phyloP scores from a whole-genome alignment of 2,888 invertebrate species.

The Leucophenga montana region DNA sequence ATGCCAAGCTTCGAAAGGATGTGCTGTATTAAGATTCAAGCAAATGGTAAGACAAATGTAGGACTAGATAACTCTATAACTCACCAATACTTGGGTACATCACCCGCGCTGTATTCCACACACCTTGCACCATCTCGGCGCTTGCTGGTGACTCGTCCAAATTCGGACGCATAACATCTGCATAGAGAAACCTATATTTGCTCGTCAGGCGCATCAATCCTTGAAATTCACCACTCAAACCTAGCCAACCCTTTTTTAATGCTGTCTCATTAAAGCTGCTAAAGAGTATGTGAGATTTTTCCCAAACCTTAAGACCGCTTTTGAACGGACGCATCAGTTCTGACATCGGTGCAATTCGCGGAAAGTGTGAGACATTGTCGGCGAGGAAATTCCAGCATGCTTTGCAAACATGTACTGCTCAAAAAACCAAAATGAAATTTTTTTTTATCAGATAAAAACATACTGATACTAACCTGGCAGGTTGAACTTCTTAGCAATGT shows the following conservation, averaged over 20 bases:
- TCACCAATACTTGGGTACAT: conserved; percentile 47
- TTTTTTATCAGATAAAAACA: neutral
- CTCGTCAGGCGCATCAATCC: conserved; percentile 39
- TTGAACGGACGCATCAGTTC: conserved; percentile 58
- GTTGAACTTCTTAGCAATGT: conserved; percentile 39
- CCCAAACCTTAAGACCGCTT: conserved; percentile 50
- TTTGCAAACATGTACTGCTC: conserved; percentile 49
- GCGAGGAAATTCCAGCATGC: conserved; percentile 57
- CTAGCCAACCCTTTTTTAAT: conserved; percentile 48
- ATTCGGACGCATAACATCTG: conserved; percentile 42
- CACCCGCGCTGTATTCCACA: conserved; percentile 49
- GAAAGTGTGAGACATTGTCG: conserved; percentile 50
- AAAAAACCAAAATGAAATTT: neutral
- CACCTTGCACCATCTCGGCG: conserved; percentile 41
- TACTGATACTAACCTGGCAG: conserved; percentile 49
- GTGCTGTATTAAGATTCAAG: no score
- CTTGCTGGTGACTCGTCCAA: neutral
- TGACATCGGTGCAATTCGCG: conserved; percentile 59
- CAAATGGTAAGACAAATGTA: no score
- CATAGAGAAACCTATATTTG: conserved; percentile 46
- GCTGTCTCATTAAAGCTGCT: conserved; percentile 54
- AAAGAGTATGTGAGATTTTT: conserved; percentile 49
- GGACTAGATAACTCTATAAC: conserved; percentile 41
- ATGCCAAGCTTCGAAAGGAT: conserved; percentile 56
- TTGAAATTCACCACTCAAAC: conserved; percentile 40